phyloP scores from a whole-genome alignment of 2,113 vertebrate genomes.

The Athene cunicularia region DNA sequence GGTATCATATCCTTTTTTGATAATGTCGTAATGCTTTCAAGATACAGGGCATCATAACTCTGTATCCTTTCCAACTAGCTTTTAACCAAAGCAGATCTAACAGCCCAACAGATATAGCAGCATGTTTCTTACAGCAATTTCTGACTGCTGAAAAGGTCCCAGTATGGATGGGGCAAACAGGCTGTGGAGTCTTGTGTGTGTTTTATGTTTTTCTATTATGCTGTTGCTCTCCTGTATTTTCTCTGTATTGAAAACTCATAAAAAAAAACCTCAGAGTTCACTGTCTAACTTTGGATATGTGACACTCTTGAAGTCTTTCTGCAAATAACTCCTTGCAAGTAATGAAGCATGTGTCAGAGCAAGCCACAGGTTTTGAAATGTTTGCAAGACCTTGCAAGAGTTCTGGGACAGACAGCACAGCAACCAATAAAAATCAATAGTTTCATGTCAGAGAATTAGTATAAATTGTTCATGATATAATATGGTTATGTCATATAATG shows the following conservation, averaged over 20 bases:
- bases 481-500: neutral
- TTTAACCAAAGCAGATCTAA: neutral
- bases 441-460: neutral
- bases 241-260: neutral
- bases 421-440: neutral
- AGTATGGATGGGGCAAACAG: rapidly evolving
- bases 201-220: neutral
- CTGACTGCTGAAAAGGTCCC: neutral
- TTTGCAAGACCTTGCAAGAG: neutral
- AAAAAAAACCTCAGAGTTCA: neutral
- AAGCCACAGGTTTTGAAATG: neutral
- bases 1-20: neutral
- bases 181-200: neutral
- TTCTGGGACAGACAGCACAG: neutral
- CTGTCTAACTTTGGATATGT: neutral
- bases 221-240: neutral
- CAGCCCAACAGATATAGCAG: neutral
- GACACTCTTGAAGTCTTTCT: neutral
- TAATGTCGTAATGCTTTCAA: neutral
- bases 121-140: neutral
- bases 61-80: neutral
- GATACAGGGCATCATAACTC: neutral
- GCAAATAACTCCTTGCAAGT: neutral
- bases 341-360: neutral
- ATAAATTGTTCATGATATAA: neutral